phyloP scores from a whole-genome alignment of 1,140 invertebrate species.

The Drosophila sulfurigaster region DNA sequence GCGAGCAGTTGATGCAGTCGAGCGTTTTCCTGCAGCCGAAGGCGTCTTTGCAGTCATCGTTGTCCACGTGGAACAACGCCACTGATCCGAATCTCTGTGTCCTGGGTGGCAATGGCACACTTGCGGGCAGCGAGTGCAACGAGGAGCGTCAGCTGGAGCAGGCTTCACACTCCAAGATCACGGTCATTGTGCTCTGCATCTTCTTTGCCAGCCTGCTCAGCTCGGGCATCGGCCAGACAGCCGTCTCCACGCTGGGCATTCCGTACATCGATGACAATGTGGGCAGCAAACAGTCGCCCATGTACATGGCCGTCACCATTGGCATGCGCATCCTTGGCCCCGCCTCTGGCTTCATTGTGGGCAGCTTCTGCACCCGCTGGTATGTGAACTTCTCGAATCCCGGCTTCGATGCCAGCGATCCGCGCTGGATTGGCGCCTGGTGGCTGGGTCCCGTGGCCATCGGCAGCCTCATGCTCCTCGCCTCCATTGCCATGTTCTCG shows the following conservation, averaged over 20 bases:
- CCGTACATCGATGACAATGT: slow-evolving; percentile 98
- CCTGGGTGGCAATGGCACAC: slow-evolving; percentile 60
- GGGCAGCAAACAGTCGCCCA: slow-evolving; percentile 94
- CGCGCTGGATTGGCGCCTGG: slow-evolving; percentile 96
- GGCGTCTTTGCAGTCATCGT: neutral
- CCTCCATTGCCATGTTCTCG: slow-evolving; percentile 94
- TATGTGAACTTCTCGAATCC: slow-evolving; percentile 93
- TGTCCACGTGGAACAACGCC: slow-evolving; percentile 48
- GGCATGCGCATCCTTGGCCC: slow-evolving; percentile 96
- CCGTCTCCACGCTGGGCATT: slow-evolving; percentile 96
- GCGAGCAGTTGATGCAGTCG: slow-evolving; percentile 87
- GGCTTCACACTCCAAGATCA: slow-evolving; percentile 90
- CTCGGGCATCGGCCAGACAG: slow-evolving; percentile 96
- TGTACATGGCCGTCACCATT: slow-evolving; percentile 97
- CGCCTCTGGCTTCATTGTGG: slow-evolving; percentile 95
- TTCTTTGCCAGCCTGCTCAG: slow-evolving; percentile 94
- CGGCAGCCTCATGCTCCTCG: slow-evolving; percentile 90
- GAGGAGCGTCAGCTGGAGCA: slow-evolving; percentile 87
- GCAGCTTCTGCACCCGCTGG: slow-evolving; percentile 94
- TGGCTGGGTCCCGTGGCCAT: slow-evolving; percentile 94
- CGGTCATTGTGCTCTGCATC: slow-evolving; percentile 92
- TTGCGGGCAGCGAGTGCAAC: slow-evolving; percentile 85
- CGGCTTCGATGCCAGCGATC: slow-evolving; percentile 92
- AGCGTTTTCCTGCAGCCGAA: slow-evolving; percentile 65
- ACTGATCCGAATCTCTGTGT: slow-evolving; percentile 72